Evolutionary conservation across 2,797 vertebrate genomes (phyloP), one percentile per base, ranked within the genome.

Genomic region (Darevskia nairensis): DNA sequence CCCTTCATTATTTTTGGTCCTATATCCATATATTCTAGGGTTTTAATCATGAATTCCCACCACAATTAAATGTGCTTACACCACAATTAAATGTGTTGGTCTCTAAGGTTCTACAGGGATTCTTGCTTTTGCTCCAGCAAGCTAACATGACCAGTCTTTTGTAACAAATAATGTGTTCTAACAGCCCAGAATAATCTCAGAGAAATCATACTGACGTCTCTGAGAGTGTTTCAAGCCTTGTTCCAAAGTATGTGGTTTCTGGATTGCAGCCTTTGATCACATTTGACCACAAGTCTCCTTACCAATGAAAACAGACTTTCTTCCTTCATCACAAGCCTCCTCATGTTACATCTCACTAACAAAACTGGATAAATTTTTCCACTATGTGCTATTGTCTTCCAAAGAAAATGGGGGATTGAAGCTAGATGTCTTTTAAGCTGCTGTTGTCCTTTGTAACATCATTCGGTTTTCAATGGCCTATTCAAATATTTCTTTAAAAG

Each of bases 271-370:
- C 59, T 85, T 85, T 80, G 89, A 91, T 92, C 83, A 21, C 27
- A 35, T 79, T 84, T 91, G 86, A 76, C 61, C 88, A 13, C 81
- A 89, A 76, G 92, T 61, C 75, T 1, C 0, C 84, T 92, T 46
- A 77, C 92, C 74, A 89, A 17, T 68, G 71, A 50, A 93, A 92
- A 82, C 3, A 86, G 83, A 17, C 1, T 64, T 10, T 92, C 90
- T 88, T 86, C 59, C 72, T 80, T 80, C 77, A 68, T 88, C 44
- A 59, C 8, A 77, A 46, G 7, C 90, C 72, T 80, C 84, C 44
- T 89, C 17, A 17, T 55, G 72, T 80, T 79, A 85, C 46, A 92
- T 55, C 32, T 39, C 76, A 85, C 78, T 25, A 32, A 86, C 75
- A 27, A 32, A 75, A 81, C 23, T 69, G 19, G 35, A 66, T 35